Evolutionary conservation across 2,888 invertebrate species (phyloP).

Genomic region (Nipponacmea schrenckii): DNA sequence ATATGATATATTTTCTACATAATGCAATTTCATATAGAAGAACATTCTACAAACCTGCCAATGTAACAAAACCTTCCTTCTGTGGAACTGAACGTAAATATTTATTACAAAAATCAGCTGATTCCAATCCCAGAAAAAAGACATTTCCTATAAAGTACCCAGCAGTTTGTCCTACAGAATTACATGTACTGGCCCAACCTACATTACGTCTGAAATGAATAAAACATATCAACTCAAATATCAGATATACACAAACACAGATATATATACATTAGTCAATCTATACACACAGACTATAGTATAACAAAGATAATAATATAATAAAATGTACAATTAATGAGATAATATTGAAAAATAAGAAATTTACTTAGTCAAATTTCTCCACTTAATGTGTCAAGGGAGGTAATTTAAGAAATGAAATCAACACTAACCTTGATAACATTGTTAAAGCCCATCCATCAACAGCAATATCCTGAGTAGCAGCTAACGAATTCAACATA

Average conservation of each 20-base stretch:
- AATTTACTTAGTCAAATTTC: no score
- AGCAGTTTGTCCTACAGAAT: conserved; percentile 97
- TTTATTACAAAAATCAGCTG: conserved; percentile 92
- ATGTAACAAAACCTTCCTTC: conserved; percentile 75
- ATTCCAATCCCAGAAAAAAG: conserved; percentile 94
- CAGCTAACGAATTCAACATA: conserved; percentile 92
- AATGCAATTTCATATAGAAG: no score
- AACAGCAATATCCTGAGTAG: conserved; percentile 99
- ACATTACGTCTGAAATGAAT: conserved; percentile 82
- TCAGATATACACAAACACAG: conserved; percentile 3
- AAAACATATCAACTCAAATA: not conserved
- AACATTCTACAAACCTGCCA: conserved; percentile 63
- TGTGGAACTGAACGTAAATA: conserved; percentile 82
- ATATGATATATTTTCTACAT: no score
- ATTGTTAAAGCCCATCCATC: conserved; percentile 99
- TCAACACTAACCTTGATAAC: conserved; percentile 80
- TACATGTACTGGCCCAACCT: conserved; percentile 98
- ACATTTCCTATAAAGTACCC: conserved; percentile 98
- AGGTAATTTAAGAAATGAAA: not conserved
- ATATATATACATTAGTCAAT: not conserved
- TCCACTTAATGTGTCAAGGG: no score
- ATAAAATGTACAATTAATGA: not conserved
- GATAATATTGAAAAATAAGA: no score
- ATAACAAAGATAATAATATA: not conserved
- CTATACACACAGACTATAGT: not conserved